Evolutionary conservation across 2,888 invertebrate species (phyloP).

Genomic region (Lysandra coridon): DNA sequence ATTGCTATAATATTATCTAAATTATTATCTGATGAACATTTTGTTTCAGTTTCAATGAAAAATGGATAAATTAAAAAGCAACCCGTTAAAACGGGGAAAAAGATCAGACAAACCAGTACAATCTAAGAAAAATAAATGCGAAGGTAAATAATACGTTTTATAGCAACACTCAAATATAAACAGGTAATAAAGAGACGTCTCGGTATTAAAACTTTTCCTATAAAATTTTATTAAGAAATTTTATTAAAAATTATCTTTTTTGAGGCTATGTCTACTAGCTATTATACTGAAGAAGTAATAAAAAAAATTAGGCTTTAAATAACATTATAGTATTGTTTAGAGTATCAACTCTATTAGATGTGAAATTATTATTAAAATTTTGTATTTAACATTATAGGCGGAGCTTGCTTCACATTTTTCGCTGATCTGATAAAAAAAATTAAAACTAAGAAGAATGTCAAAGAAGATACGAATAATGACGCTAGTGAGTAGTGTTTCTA

Average conservation of each 20-base stretch:
- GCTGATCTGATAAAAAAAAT: slow-evolving; percentile 64
- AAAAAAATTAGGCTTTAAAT: neutral
- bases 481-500: neutral
- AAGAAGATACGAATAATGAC: slow-evolving; percentile 34
- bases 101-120: slow-evolving; percentile 56
- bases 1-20: too few relatives aligned
- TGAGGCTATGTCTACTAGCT: neutral
- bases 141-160: slow-evolving; percentile 50
- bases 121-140: slow-evolving; percentile 62
- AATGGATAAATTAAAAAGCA: slow-evolving; percentile 60
- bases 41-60: neutral
- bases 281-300: neutral
- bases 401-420: slow-evolving; percentile 70
- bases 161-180: slow-evolving; percentile 9
- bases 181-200: slow-evolving; percentile 22
- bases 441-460: slow-evolving; percentile 57
- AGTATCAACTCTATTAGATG: neutral
- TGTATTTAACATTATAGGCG: slow-evolving; percentile 49
- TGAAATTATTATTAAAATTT: neutral
- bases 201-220: neutral
- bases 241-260: slow-evolving; percentile 15
- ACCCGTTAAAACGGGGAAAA: slow-evolving; percentile 65
- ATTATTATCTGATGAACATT: too few relatives aligned
- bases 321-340: neutral
- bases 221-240: slow-evolving; percentile 15